Evolutionary conservation across 2,888 invertebrate species (phyloP).

Genomic region (Cylloceria caligata): DNA sequence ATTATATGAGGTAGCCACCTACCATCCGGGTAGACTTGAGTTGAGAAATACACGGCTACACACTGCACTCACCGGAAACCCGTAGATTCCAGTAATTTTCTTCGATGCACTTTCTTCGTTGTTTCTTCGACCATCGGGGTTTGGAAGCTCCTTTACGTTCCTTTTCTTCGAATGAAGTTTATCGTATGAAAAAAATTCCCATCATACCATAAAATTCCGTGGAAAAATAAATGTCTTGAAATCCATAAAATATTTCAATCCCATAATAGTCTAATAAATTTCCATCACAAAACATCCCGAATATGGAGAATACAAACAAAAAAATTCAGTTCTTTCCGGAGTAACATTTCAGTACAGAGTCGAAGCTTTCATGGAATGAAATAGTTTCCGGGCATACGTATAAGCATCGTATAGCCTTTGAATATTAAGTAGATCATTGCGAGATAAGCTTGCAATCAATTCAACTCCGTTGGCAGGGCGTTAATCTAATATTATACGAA

Average conservation of each 20-base stretch:
- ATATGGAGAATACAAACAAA: neutral
- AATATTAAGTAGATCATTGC: conserved; percentile 4
- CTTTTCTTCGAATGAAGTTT: neutral
- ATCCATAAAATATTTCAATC: neutral
- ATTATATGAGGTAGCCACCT: conserved; percentile 10
- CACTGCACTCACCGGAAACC: neutral
- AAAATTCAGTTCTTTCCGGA: neutral
- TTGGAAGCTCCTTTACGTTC: neutral
- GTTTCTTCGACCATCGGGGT: neutral
- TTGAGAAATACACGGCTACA: conserved; percentile 4
- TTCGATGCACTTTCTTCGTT: conserved; percentile 10
- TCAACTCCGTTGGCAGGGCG: conserved; percentile 37
- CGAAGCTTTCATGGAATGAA: neutral
- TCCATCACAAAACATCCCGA: neutral
- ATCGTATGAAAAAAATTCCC: neutral
- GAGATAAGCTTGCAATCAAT: conserved; percentile 45
- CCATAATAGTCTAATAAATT: neutral
- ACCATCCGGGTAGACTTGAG: conserved; percentile 1
- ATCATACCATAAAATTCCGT: neutral
- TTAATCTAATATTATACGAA: conserved; percentile 58
- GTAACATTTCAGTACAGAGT: neutral
- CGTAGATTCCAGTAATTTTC: conserved; percentile 8
- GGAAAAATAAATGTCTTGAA: neutral
- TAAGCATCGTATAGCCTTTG: neutral
- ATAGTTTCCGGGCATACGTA: neutral